Percentiles rank a stretch among this genome's conserved stretches.
phyloP scores from a whole-genome alignment of 2,888 invertebrate species.

The Leptinotarsa rubiginosa region DNA sequence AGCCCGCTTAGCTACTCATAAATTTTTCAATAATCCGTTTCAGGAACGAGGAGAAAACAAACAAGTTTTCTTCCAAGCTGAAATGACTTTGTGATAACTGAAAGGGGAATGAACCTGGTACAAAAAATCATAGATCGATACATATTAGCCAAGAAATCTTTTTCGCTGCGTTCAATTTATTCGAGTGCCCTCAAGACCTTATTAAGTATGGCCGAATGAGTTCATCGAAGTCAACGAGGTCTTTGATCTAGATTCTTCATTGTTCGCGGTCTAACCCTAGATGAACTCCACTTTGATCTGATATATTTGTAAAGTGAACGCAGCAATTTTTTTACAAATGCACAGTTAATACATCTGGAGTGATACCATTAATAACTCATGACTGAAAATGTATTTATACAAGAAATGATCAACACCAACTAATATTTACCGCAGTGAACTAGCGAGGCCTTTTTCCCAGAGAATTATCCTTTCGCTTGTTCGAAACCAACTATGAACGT shows the following conservation, averaged over 20 bases:
- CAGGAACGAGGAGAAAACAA: background rate
- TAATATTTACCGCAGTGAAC: constrained; percentile 54
- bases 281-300: background rate
- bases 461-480: constrained; percentile 30
- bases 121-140: no score
- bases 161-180: background rate
- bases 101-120: no score
- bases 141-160: no score
- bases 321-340: background rate
- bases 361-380: no score
- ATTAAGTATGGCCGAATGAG: background rate
- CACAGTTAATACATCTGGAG: no score
- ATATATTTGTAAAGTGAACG: background rate
- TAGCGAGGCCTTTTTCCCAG: constrained; percentile 50
- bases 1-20: no score
- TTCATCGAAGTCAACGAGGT: constrained; percentile 12
- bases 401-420: constrained; percentile 36
- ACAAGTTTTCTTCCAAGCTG: background rate
- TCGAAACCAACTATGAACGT: constrained; percentile 42
- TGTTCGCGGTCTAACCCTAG: constrained; percentile 12
- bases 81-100: background rate
- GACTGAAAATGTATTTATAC: background rate
- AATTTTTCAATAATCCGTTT: no score
- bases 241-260: constrained; percentile 19
- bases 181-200: background rate